These are phyloP conservation scores for Anodontia alba DNA, from an alignment of 2,888 invertebrate species.

Conservation along the genomic window DNA sequence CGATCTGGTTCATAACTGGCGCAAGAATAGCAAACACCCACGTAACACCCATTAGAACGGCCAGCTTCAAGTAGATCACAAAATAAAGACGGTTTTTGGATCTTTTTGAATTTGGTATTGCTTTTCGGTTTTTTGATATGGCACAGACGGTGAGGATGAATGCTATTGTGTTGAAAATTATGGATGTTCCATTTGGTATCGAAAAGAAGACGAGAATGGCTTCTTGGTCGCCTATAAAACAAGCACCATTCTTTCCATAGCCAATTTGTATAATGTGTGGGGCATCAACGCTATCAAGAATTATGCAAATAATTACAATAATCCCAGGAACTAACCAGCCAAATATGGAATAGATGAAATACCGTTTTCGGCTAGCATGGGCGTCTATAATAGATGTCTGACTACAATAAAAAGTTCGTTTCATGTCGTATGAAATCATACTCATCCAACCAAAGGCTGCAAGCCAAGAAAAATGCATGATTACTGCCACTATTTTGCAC, in stretches of 20 bases:
- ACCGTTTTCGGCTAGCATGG: background rate
- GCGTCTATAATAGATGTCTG: background rate
- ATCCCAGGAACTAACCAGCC: background rate
- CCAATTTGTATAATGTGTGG: background rate
- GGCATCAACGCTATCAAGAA: background rate
- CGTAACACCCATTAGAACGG: conserved; percentile 14
- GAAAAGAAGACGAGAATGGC: background rate
- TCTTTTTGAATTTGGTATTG: background rate
- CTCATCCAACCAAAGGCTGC: conserved; percentile 21
- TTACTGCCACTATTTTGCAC: background rate
- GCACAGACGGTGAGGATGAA: conserved; percentile 7
- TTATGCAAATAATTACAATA: background rate
- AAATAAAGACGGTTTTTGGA: background rate
- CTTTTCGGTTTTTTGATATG: background rate
- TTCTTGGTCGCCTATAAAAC: background rate
- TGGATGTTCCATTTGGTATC: background rate
- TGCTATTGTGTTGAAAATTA: conserved; percentile 9
- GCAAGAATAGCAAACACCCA: conserved; percentile 21
- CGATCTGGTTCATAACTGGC: background rate
- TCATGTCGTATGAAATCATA: conserved; percentile 20
- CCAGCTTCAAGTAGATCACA: conserved; percentile 13
- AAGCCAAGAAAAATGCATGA: conserved; percentile 3
- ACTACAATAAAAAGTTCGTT: background rate
- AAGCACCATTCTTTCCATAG: background rate
- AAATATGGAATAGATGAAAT: background rate